Conservation (phyloP, 2,797 vertebrate genomes). For the Vireo griseus region DNA sequence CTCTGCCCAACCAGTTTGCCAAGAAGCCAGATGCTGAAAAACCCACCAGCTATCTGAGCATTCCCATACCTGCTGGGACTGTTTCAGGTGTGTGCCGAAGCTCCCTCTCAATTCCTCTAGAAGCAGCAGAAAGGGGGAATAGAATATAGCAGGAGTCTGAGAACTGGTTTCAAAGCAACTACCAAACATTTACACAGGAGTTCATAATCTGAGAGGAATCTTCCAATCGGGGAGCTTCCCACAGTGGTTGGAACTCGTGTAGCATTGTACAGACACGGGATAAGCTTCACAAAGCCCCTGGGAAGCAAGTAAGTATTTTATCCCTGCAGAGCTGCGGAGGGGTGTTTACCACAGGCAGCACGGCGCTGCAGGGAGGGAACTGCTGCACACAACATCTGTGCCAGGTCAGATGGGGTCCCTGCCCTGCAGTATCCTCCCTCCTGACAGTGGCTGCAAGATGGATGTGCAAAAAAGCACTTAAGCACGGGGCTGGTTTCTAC, state of each 20-base stretch:
- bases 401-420: neutral
- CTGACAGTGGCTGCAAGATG: fast-evolving
- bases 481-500: neutral
- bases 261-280: neutral
- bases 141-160: neutral
- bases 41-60: fast-evolving
- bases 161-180: neutral
- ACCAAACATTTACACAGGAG: fast-evolving
- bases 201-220: neutral
- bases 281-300: neutral
- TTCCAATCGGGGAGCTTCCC: neutral
- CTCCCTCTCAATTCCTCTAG: neutral
- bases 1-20: neutral
- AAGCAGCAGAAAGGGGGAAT: neutral
- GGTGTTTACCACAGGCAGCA: neutral
- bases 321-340: neutral
- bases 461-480: neutral
- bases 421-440: neutral
- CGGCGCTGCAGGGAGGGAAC: neutral
- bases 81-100: fast-evolving
- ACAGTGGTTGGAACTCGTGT: fast-evolving
- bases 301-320: neutral
- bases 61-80: fast-evolving
- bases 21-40: neutral
- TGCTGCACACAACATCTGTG: neutral